Evolutionary conservation across 1,140 invertebrate genomes (phyloP).

Genomic region (Drosophila orosa): DNA sequence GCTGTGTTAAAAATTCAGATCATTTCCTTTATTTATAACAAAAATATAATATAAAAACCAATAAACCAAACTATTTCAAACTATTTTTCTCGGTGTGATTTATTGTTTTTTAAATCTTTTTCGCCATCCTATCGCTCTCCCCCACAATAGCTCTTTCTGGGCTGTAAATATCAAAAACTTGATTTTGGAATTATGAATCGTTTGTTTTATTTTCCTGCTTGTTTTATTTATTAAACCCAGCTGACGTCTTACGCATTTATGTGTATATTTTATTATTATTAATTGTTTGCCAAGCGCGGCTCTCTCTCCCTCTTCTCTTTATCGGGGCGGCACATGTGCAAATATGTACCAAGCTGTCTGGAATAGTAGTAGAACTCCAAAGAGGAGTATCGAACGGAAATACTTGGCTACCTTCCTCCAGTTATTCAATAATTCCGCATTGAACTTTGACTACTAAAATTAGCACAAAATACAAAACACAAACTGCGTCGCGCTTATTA

Average conservation of each 20-base stretch:
- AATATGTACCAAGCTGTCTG: constrained; percentile 34
- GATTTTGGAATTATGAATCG: constrained; percentile 56
- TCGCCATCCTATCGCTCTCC: background rate
- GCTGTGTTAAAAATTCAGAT: background rate
- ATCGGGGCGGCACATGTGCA: constrained; percentile 32
- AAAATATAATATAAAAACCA: too few species aligned
- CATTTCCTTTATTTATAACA: background rate
- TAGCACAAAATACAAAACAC: constrained; percentile 51
- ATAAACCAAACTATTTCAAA: background rate
- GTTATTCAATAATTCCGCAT: constrained; percentile 45
- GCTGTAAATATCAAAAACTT: constrained; percentile 67
- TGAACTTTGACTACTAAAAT: constrained; percentile 78
- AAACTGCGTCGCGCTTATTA: constrained; percentile 72
- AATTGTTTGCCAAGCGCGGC: constrained; percentile 8
- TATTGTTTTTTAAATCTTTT: constrained; percentile 13
- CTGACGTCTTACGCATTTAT: constrained; percentile 43
- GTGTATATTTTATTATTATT: constrained; percentile 20
- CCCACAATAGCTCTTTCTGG: background rate
- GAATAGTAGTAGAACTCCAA: constrained; percentile 32
- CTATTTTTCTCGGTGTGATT: background rate
- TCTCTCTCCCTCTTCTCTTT: background rate
- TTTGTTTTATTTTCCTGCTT: constrained; percentile 42
- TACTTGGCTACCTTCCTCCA: constrained; percentile 27
- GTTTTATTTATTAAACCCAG: constrained; percentile 42
- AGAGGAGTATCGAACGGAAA: constrained; percentile 28